Evolutionary conservation across 2,888 invertebrate genomes (phyloP).

Genomic region (Lasioglossum vierecki): DNA sequence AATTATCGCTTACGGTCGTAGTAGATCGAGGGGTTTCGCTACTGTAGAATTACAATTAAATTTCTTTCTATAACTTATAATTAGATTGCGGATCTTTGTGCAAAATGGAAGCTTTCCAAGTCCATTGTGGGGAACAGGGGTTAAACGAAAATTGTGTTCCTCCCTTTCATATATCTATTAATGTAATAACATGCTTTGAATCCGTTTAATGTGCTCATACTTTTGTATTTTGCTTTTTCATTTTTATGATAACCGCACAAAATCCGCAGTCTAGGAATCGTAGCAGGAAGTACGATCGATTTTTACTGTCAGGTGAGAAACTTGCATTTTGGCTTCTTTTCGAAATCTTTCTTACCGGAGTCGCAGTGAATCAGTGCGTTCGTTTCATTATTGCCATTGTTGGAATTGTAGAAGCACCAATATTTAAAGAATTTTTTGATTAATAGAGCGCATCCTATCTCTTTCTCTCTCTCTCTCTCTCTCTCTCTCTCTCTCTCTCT

Average conservation of each 20-base stretch:
- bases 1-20: conserved; percentile 32
- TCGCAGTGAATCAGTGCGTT: conserved; percentile 51
- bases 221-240: background rate
- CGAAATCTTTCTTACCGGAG: conserved; percentile 47
- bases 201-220: background rate
- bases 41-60: background rate
- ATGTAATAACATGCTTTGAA: background rate
- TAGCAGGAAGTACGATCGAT: conserved; percentile 1
- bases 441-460: conserved; percentile 31
- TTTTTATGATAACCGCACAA: background rate
- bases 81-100: background rate
- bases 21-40: background rate
- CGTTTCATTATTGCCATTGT: conserved; percentile 48
- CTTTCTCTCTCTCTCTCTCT: conserved; percentile 15
- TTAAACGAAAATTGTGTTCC: background rate
- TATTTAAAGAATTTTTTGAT: conserved; percentile 23
- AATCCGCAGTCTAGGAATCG: background rate
- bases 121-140: background rate
- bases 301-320: conserved; percentile 57
- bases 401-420: conserved; percentile 50
- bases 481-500: conserved; percentile 11
- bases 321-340: conserved; percentile 66
- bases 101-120: conserved; percentile 1
- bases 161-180: background rate
- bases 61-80: background rate